Evolutionary conservation across 2,797 vertebrate species (phyloP), one percentile per base, ranked within the genome.

Genomic region (Rhinatrema bivittatum): DNA sequence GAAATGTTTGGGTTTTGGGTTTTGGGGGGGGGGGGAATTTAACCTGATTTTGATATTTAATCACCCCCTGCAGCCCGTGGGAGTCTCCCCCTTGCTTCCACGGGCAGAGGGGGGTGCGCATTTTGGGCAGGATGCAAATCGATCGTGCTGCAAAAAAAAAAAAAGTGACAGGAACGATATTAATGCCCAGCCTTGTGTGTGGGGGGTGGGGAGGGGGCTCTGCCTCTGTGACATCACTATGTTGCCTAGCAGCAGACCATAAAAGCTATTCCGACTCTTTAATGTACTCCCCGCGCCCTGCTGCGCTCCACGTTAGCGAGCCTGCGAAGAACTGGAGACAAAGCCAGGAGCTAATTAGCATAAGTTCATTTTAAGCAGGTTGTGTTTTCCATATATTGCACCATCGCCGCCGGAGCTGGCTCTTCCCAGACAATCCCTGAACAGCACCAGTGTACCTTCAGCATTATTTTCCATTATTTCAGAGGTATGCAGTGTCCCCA

Each of bases 351-450:
- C 15, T 36, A 9, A 52, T 52, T 44, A 49, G 36, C n/a, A 27
- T 1, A 16, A 4, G 32, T 34, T 22, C 46, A 59, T 54, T 39
- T 50, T 43, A 54, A 46, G 9, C 20, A 40, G 10, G 9, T 32
- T 28, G 21, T 39, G 3, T 6, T 28, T 28, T 19, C n/a, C 15
- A 17, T 28, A 1, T 6, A 36, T 26, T 3, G 20, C 14, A 20
- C 31, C 36, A 36, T 2, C 20, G 36, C 2, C n/a, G 10, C 25
- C 16, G 29, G 22, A 11, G 25, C n/a, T n/a, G n/a, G n/a, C n/a
- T n/a, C n/a, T n/a, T n/a, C n/a, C n/a, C n/a, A n/a, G n/a, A n/a
- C n/a, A n/a, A n/a, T n/a, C n/a, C n/a, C n/a, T n/a, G n/a, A n/a
- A n/a, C n/a, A n/a, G n/a, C n/a, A n/a, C n/a, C n/a, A n/a, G n/a